These are phyloP conservation scores for Leptinotarsa tumamoca DNA, from an alignment of 2,888 invertebrate genomes.

Conservation along the genomic window DNA sequence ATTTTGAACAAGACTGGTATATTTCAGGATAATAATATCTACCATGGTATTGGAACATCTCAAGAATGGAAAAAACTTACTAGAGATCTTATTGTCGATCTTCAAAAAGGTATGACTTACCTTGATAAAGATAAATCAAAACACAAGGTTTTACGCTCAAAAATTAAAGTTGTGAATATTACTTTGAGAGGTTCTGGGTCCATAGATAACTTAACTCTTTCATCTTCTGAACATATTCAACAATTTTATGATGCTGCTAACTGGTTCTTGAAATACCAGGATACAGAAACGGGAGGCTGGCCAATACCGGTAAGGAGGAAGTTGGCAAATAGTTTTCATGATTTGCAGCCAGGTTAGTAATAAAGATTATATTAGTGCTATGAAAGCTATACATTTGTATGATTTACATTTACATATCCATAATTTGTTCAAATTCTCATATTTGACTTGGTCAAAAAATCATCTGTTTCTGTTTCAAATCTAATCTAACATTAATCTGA, in stretches of 20 bases:
- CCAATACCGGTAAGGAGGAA: constrained; percentile 85
- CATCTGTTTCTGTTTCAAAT: no score
- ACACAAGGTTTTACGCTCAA: constrained; percentile 77
- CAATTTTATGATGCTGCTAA: constrained; percentile 93
- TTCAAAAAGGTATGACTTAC: constrained; percentile 87
- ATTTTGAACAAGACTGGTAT: constrained; percentile 6
- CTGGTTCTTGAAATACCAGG: constrained; percentile 92
- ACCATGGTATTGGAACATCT: constrained; percentile 83
- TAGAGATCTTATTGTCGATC: constrained; percentile 88
- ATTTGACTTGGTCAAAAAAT: no score
- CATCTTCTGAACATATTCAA: constrained; percentile 87
- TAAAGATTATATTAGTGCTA: neutral
- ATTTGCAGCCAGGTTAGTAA: constrained; percentile 78
- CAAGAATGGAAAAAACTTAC: constrained; percentile 83
- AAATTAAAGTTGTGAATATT: constrained; percentile 72
- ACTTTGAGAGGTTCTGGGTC: constrained; percentile 72
- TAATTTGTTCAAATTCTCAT: neutral
- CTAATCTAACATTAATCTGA: no score
- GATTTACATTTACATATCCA: no score
- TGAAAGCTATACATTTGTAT: neutral
- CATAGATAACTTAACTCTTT: constrained; percentile 80
- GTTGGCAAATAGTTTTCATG: constrained; percentile 79
- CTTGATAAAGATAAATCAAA: constrained; percentile 78
- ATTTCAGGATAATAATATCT: constrained; percentile 79
- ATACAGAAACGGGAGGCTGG: constrained; percentile 90